phyloP scores from a whole-genome alignment of 2,113 vertebrate species.

The Heloderma charlesbogerti region DNA sequence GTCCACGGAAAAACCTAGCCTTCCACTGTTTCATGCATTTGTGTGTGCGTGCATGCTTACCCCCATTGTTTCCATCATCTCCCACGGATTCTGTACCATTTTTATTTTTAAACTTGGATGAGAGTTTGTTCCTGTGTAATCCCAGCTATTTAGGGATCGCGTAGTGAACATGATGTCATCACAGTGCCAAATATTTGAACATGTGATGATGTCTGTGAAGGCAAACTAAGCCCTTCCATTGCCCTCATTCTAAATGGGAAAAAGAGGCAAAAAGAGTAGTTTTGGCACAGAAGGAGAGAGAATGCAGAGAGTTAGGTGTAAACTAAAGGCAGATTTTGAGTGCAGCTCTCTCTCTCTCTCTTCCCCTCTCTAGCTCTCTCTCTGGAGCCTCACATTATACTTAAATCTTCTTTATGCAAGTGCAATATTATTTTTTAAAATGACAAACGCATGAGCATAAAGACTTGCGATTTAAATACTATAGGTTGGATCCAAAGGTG shows the following conservation, averaged over 20 bases:
- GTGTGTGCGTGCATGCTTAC: not conserved
- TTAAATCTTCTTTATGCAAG: too few relatives aligned
- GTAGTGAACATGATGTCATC: not conserved
- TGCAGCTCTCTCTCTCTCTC: not conserved
- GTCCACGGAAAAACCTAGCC: not conserved
- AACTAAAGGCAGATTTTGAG: not conserved
- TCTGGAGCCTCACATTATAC: too few relatives aligned
- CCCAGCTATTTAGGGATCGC: not conserved
- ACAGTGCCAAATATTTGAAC: not conserved
- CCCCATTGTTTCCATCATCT: not conserved
- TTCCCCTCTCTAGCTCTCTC: too few relatives aligned
- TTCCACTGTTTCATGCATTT: not conserved
- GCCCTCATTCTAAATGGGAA: not conserved
- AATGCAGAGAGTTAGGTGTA: not conserved
- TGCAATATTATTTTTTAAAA: too few relatives aligned
- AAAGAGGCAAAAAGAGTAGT: not conserved
- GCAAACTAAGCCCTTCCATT: not conserved
- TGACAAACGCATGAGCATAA: conserved; percentile 47
- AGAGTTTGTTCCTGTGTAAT: not conserved
- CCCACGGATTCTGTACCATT: not conserved
- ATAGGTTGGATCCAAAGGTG: not conserved
- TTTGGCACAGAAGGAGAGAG: not conserved
- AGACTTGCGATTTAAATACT: conserved; percentile 71
- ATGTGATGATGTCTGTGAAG: not conserved
- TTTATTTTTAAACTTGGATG: not conserved